Percentiles rank a stretch among this genome's conserved stretches.
Evolutionary conservation across 1,140 invertebrate genomes (phyloP).

Genomic region (Teleogryllus occipitalis): DNA sequence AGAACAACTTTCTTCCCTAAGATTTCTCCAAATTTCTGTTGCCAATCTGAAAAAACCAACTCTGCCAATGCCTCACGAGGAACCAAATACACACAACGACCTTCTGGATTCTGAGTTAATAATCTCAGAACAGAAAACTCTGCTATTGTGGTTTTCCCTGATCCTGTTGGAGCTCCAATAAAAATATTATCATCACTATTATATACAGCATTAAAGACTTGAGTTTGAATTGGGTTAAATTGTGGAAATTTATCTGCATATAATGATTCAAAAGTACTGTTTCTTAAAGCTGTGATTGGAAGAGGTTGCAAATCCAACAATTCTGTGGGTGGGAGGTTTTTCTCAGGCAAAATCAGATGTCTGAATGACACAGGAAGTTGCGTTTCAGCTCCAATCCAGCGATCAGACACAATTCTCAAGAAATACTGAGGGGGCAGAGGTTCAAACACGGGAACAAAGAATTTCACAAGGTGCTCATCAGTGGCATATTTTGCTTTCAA

Average conservation of each 20-base stretch:
- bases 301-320: slow-evolving; percentile 95
- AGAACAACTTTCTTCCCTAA: slow-evolving; percentile 84
- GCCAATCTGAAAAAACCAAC: slow-evolving; percentile 85
- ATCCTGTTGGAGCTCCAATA: slow-evolving; percentile 91
- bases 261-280: slow-evolving; percentile 74
- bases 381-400: slow-evolving; percentile 90
- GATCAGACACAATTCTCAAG: slow-evolving; percentile 54
- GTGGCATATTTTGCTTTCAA: slow-evolving; percentile 89
- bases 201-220: slow-evolving; percentile 98
- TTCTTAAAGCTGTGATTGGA: slow-evolving; percentile 76
- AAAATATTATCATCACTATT: slow-evolving; percentile 99
- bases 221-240: slow-evolving; percentile 99
- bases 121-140: slow-evolving; percentile 93
- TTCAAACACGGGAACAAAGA: slow-evolving; percentile 98
- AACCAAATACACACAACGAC: slow-evolving; percentile 86
- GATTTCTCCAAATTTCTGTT: slow-evolving; percentile 70
- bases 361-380: slow-evolving; percentile 95
- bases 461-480: slow-evolving; percentile 95
- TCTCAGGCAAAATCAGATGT: slow-evolving; percentile 95
- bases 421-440: slow-evolving; percentile 98
- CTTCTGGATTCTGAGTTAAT: slow-evolving; percentile 63
- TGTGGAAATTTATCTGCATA: slow-evolving; percentile 82
- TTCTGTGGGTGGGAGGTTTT: slow-evolving; percentile 96
- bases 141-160: slow-evolving; percentile 90
- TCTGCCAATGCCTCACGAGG: slow-evolving; percentile 88